phyloP scores from a whole-genome alignment of 2,113 vertebrate species.

The Platysteira castanea region DNA sequence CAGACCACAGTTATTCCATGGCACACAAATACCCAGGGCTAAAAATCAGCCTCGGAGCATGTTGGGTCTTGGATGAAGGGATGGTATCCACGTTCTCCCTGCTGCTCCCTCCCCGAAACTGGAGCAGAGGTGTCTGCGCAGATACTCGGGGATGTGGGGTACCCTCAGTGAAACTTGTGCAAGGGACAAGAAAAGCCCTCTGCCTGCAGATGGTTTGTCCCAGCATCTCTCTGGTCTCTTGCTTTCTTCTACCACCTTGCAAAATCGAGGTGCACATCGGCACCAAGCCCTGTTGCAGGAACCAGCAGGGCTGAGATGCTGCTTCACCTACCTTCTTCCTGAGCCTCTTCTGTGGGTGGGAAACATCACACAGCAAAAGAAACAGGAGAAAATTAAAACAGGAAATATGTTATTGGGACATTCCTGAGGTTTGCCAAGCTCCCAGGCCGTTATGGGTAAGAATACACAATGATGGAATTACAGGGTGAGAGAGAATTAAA shows the following conservation, averaged over 20 bases:
- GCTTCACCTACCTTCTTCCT: conserved; percentile 83
- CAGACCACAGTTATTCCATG: not conserved
- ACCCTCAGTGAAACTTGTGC: not conserved
- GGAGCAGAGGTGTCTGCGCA: accelerated
- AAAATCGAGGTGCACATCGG: accelerated
- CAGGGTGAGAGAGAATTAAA: not conserved
- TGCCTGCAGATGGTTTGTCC: not conserved
- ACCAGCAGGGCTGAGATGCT: not conserved
- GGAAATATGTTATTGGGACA: not conserved
- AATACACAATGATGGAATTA: not conserved
- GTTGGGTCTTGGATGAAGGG: not conserved
- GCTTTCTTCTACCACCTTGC: not conserved
- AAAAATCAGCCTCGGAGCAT: not conserved
- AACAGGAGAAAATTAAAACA: conserved; percentile 40
- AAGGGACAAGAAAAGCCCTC: not conserved
- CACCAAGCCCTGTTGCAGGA: not conserved
- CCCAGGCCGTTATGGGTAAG: not conserved
- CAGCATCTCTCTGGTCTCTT: not conserved
- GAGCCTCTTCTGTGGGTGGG: conserved; percentile 66
- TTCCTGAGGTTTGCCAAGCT: conserved; percentile 7
- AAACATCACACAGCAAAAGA: not conserved
- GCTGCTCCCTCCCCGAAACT: not conserved
- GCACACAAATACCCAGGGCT: not conserved
- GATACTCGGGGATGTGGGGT: not conserved
- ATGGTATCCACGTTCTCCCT: not conserved